These are phyloP conservation scores for Eristalinus aeneus DNA, from an alignment of 2,888 invertebrate species.

Conservation along the genomic window DNA sequence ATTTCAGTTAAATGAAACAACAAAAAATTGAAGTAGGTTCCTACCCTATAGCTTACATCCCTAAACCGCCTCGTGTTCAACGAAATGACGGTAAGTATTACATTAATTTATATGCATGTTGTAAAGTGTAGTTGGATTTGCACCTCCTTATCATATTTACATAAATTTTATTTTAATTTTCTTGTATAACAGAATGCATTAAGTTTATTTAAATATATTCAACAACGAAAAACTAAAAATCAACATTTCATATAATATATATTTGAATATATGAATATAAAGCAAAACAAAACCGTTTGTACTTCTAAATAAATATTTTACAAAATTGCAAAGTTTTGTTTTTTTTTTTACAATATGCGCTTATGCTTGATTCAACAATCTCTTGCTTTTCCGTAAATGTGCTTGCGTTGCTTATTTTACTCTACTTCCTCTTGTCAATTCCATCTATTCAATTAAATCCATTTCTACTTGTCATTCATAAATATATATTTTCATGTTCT, in stretches of 20 bases:
- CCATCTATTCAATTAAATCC: slow-evolving; percentile 14
- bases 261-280: not conserved
- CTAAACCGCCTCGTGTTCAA: not conserved
- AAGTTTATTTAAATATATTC: slow-evolving; percentile 25
- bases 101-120: not conserved
- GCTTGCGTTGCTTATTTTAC: not conserved
- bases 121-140: not conserved
- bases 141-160: not conserved
- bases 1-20: not conserved
- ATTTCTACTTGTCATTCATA: not conserved
- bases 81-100: not conserved
- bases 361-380: not conserved
- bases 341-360: slow-evolving; percentile 26
- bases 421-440: slow-evolving; percentile 45
- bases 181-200: not conserved
- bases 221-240: slow-evolving; percentile 60
- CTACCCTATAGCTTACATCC: not conserved
- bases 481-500: slow-evolving; percentile 15
- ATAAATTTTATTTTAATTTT: not conserved
- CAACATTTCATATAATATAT: slow-evolving; percentile 71
- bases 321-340: not conserved
- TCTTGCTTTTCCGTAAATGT: not conserved
- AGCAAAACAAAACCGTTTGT: slow-evolving; percentile 47
- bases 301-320: slow-evolving; percentile 48
- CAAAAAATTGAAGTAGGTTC: not conserved